Evolutionary conservation across 2,113 vertebrate species (phyloP).

Genomic region (Platycercus adscitus): DNA sequence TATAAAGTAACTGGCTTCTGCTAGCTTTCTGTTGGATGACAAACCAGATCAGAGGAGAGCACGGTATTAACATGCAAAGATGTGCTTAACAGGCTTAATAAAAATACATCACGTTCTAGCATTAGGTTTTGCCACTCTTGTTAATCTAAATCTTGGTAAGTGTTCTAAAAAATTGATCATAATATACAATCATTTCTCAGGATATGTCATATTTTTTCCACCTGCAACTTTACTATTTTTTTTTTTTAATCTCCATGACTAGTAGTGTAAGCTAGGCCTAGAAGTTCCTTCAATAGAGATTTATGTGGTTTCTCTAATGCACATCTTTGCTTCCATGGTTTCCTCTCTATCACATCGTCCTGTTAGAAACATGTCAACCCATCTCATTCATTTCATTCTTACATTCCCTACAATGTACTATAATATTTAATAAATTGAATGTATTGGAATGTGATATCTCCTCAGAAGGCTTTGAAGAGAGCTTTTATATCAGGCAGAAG

Average conservation of each 20-base stretch:
- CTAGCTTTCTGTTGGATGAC: neutral
- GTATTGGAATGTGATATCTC: neutral
- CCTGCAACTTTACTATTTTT: neutral
- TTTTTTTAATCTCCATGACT: neutral
- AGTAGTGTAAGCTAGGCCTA: neutral
- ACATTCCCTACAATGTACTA: neutral
- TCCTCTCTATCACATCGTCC: neutral
- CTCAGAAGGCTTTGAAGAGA: neutral
- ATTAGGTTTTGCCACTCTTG: neutral
- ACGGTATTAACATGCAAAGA: neutral
- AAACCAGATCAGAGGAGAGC: neutral
- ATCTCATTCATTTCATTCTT: neutral
- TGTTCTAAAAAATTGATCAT: neutral
- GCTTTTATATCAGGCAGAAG: neutral
- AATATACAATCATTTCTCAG: neutral
- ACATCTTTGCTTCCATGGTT: neutral
- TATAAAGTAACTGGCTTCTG: neutral
- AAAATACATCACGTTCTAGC: neutral
- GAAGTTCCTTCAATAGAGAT: neutral
- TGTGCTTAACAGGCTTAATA: neutral
- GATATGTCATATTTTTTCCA: neutral
- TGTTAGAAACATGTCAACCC: neutral
- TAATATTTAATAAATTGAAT: neutral
- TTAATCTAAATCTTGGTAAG: neutral
- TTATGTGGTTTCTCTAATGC: neutral